Evolutionary conservation across 2,113 vertebrate species (phyloP), one percentile per base, ranked within the genome.

Genomic region (Ochotona curzoniae): DNA sequence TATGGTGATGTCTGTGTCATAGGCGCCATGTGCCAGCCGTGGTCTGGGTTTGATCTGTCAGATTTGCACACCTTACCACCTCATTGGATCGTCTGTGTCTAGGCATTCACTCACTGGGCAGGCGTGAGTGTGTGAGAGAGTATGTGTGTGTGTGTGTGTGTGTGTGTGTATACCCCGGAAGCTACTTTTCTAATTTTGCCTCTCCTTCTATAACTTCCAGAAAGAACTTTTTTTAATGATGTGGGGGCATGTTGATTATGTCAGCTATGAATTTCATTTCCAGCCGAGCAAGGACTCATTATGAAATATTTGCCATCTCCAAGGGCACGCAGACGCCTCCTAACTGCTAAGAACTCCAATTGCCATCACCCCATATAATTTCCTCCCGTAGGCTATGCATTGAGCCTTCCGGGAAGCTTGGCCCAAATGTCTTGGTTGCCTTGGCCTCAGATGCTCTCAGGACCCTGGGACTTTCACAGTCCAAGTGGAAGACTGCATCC

Each of bases 231-330:
- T 93, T 79, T 51, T 66, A 74, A 38, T 63, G 35, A 63, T 32
- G 8, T 32, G 0, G 60, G 13, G 60, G 13, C 64, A 66, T 73
- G 15, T 30, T 81, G 54, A 21, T 63, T 67, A 85, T 79, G 28
- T 8, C 63, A 11, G 70, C 64, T 74, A 57, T 32, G 17, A 75
- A 80, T 87, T 96, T 92, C 35, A 92, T 80, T 93, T 71, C 69
- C 90, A 49, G 7, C 21, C 30, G 80, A 23, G 54, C 82, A 51
- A 75, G 18, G 20, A 89, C 49, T 30, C 0, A 44, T 66, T 47
- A 71, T 30, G 7, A 85, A 88, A 75, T 60, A 83, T 61, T 63
- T 69, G 8, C 21, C 14, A 17, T 63, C 70, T 78, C 49, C 35
- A n/a, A 61, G 28, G 9, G 32, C 10, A 89, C 28, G 38, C 49